Conservation (phyloP, 2,888 invertebrate genomes). For the Pseudanteris insignis region DNA sequence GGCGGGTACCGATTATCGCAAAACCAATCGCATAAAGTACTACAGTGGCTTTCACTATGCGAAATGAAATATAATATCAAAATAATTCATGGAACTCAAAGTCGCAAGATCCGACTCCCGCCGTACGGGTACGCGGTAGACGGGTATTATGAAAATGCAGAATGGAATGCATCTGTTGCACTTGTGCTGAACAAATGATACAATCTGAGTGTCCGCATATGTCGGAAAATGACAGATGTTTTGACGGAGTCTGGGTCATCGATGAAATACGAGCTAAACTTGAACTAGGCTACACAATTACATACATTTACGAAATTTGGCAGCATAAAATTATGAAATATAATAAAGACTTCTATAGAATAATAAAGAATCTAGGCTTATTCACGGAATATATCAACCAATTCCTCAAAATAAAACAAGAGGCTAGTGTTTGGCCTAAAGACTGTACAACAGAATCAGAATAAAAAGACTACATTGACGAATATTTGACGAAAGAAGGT, state of each 20-base stretch:
- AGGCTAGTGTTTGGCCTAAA: slow-evolving; percentile 31
- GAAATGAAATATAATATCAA: neutral
- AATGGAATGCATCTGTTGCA: slow-evolving; percentile 4
- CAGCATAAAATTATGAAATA: slow-evolving; percentile 52
- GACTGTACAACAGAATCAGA: too few species aligned
- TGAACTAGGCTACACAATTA: slow-evolving; percentile 53
- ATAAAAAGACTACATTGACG: too few species aligned
- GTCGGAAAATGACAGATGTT: slow-evolving; percentile 42
- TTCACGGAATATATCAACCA: slow-evolving; percentile 28
- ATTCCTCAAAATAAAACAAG: slow-evolving; percentile 30
- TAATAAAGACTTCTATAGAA: slow-evolving; percentile 3
- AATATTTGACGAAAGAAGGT: too few species aligned
- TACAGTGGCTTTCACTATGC: slow-evolving; percentile 40
- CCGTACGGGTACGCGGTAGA: slow-evolving; percentile 9
- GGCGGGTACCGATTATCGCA: neutral
- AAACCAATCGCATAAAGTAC: slow-evolving; percentile 46
- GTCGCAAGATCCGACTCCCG: slow-evolving; percentile 7
- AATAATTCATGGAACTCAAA: slow-evolving; percentile 6
- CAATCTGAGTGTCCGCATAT: slow-evolving; percentile 42
- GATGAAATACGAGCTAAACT: slow-evolving; percentile 57
- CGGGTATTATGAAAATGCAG: slow-evolving; percentile 12
- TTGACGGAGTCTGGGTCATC: slow-evolving; percentile 57
- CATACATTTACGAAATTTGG: slow-evolving; percentile 56
- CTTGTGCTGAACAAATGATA: neutral
- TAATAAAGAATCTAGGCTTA: slow-evolving; percentile 14